These are phyloP conservation scores for Watsonalla cultraria DNA, from an alignment of 2,888 invertebrate genomes.

Conservation along the genomic window DNA sequence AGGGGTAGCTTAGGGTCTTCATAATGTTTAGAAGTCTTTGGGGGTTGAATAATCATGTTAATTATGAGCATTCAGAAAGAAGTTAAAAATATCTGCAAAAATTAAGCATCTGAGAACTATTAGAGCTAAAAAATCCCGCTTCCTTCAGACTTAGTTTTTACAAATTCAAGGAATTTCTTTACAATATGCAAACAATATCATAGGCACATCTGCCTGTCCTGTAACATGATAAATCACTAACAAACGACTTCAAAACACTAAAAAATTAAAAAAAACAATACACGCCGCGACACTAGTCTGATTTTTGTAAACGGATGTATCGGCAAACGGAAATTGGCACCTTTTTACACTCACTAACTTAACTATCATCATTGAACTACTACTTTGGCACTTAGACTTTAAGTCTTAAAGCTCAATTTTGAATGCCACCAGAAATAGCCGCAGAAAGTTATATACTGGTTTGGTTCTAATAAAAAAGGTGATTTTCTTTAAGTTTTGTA, in stretches of 20 bases:
- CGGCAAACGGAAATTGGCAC: constrained; percentile 72
- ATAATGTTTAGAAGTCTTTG: no score
- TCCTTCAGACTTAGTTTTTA: constrained; percentile 10
- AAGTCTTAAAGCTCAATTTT: constrained; percentile 21
- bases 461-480: constrained; percentile 20
- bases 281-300: constrained; percentile 67
- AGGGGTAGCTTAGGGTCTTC: no score
- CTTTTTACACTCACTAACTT: constrained; percentile 50
- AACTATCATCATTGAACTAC: constrained; percentile 6
- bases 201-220: constrained; percentile 53
- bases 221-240: constrained; percentile 58
- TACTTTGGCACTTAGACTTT: constrained; percentile 14
- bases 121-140: constrained; percentile 5
- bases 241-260: constrained; percentile 47
- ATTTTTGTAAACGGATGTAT: constrained; percentile 72
- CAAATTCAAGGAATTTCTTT: constrained; percentile 18
- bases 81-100: constrained; percentile 15
- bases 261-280: constrained; percentile 62
- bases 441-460: constrained; percentile 9
- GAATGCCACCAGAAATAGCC: constrained; percentile 9
- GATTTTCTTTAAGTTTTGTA: constrained; percentile 58
- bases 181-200: constrained; percentile 39
- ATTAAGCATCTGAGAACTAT: neutral
- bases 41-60: no score
- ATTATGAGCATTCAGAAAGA: no score